Percentiles rank a stretch among this genome's conserved stretches.
phyloP scores from a whole-genome alignment of 2,797 vertebrate species.

The Ataeniobius toweri region DNA sequence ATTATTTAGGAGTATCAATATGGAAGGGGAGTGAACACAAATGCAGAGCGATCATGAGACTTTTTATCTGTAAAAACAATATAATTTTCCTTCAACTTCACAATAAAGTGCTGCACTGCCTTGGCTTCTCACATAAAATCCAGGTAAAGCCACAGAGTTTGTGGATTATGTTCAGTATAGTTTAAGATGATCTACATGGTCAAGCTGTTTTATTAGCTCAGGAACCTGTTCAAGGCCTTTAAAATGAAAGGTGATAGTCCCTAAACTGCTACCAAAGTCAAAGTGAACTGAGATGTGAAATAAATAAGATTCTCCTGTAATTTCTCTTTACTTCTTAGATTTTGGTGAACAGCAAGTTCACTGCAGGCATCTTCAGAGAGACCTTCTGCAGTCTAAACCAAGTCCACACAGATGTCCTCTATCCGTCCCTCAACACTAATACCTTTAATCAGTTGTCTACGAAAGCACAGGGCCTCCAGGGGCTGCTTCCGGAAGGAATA shows the following conservation, averaged over 20 bases:
- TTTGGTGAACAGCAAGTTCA: slow-evolving; percentile 95
- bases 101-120: too few species aligned
- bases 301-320: slow-evolving; percentile 38
- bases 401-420: slow-evolving; percentile 88
- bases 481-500: slow-evolving; percentile 82
- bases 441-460: slow-evolving; percentile 80
- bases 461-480: slow-evolving; percentile 72
- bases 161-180: slow-evolving; percentile 17
- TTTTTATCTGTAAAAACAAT: neutral
- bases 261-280: slow-evolving; percentile 36
- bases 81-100: neutral
- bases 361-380: slow-evolving; percentile 89
- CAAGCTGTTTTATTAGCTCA: slow-evolving; percentile 26
- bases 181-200: slow-evolving; percentile 11
- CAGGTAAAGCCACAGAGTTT: neutral
- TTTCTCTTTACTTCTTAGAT: slow-evolving; percentile 73
- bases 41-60: neutral
- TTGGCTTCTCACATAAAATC: neutral
- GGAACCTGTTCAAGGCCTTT: slow-evolving; percentile 48
- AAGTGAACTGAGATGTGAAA: slow-evolving; percentile 36
- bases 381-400: slow-evolving; percentile 87
- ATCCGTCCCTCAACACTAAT: slow-evolving; percentile 89
- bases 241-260: slow-evolving; percentile 33
- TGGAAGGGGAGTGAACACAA: neutral
- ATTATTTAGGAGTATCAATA: neutral